Percentiles rank a stretch among this genome's conserved stretches.
These are phyloP conservation scores for Disparrhopalites patrizii DNA, from an alignment of 2,888 invertebrate species.

Conservation along the genomic window DNA sequence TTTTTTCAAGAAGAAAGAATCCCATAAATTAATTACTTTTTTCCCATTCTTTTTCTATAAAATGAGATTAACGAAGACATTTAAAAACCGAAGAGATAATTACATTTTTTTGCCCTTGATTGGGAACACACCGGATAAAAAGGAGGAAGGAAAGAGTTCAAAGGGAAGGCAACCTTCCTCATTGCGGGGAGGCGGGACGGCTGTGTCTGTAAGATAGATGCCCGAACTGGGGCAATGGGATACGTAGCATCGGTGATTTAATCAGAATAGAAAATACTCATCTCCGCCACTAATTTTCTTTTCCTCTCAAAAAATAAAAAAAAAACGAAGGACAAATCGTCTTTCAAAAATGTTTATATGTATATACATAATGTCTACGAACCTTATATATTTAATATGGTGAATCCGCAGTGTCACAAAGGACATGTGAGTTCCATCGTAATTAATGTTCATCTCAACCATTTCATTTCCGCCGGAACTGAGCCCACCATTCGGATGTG, in stretches of 20 bases:
- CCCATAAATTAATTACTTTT: no score
- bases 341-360: no score
- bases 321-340: no score
- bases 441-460: slow-evolving; percentile 42
- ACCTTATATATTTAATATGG: background rate
- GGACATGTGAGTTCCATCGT: slow-evolving; percentile 37
- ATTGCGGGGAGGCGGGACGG: slow-evolving; percentile 45
- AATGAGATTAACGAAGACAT: no score
- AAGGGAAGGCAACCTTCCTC: slow-evolving; percentile 34
- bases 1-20: no score
- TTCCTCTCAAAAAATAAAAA: background rate
- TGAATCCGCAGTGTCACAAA: slow-evolving; percentile 35
- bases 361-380: no score
- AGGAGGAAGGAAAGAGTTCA: no score
- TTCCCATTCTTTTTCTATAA: no score
- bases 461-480: slow-evolving; percentile 40
- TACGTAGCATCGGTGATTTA: slow-evolving; percentile 32
- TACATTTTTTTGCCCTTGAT: no score
- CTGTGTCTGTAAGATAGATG: slow-evolving; percentile 34
- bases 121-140: no score
- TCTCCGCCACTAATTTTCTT: background rate
- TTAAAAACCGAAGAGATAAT: no score
- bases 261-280: background rate
- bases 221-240: slow-evolving; percentile 37
- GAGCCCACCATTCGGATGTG: slow-evolving; percentile 44